phyloP scores from a whole-genome alignment of 1,140 invertebrate genomes.

The Tetramorium parvispinum region DNA sequence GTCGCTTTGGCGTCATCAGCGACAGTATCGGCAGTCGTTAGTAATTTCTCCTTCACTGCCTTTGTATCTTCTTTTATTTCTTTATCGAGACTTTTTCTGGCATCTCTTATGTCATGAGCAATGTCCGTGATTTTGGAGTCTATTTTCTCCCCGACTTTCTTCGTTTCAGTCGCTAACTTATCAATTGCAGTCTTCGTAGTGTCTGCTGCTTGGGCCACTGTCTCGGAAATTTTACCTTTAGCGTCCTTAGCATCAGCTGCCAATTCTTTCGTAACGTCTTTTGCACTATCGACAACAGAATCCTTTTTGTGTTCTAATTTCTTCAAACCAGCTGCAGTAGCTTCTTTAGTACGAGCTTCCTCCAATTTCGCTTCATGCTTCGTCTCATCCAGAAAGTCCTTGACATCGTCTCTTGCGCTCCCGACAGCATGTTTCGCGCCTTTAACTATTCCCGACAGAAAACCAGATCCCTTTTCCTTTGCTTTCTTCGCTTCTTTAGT shows the following conservation, averaged over 20 bases:
- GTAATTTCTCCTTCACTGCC: slow-evolving; percentile 36
- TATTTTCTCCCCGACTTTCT: slow-evolving; percentile 67
- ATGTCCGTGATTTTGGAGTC: slow-evolving; percentile 12
- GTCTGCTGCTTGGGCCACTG: not conserved
- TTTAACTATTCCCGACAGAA: slow-evolving; percentile 73
- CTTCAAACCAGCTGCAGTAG: slow-evolving; percentile 19
- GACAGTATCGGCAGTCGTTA: slow-evolving; percentile 21
- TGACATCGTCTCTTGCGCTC: slow-evolving; percentile 78
- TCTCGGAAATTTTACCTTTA: not conserved
- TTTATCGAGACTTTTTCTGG: slow-evolving; percentile 43
- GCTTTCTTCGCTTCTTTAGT: slow-evolving; percentile 65
- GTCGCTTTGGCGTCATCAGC: slow-evolving; percentile 18
- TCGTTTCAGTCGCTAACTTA: slow-evolving; percentile 71
- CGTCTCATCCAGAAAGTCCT: slow-evolving; percentile 77
- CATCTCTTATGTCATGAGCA: slow-evolving; percentile 34
- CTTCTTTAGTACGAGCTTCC: slow-evolving; percentile 48
- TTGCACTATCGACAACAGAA: not conserved
- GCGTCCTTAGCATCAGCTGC: slow-evolving; percentile 7
- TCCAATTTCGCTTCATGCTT: slow-evolving; percentile 53
- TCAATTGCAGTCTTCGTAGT: not conserved
- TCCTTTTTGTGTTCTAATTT: slow-evolving; percentile 36
- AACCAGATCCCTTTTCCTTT: slow-evolving; percentile 69
- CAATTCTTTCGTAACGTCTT: not conserved
- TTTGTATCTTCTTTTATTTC: slow-evolving; percentile 58
- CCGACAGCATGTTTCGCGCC: slow-evolving; percentile 77